Conservation (phyloP, 2,797 vertebrate genomes). For the Amazona finschi region DNA sequence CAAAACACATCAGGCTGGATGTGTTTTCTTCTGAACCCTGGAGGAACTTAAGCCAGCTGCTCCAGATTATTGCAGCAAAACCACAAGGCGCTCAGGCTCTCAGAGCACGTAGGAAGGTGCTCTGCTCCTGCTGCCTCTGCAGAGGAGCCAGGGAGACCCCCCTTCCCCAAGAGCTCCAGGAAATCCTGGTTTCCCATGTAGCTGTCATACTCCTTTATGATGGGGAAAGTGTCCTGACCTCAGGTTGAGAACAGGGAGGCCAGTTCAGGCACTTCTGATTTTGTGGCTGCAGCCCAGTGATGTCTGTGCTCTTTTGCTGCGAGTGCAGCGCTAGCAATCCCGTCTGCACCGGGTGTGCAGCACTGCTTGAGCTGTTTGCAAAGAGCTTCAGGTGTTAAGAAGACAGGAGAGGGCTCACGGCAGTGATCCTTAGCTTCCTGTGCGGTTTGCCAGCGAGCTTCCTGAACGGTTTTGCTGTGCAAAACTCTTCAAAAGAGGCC, state of each 20-base stretch:
- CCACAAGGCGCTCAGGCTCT: neutral
- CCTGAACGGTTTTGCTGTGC: neutral
- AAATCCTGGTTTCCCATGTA: neutral
- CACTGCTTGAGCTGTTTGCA: neutral
- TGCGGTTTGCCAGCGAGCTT: neutral
- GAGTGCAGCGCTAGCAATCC: accelerated
- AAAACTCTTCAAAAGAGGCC: neutral
- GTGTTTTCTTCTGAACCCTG: constrained; percentile 50
- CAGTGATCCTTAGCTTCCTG: neutral
- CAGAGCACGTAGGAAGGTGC: constrained; percentile 32
- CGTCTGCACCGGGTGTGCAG: accelerated
- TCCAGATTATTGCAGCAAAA: constrained; percentile 56
- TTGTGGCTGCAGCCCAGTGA: neutral
- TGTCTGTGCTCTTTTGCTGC: neutral
- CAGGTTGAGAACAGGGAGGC: neutral
- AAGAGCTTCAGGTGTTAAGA: neutral
- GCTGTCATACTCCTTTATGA: neutral
- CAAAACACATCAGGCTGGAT: constrained; percentile 53
- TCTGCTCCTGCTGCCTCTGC: neutral
- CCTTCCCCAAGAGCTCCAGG: neutral
- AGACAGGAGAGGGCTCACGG: neutral
- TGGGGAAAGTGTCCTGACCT: neutral
- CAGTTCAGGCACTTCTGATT: neutral
- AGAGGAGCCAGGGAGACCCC: neutral
- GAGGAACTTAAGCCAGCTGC: constrained; percentile 51